These are phyloP conservation scores for Xenops minutus DNA, from an alignment of 2,797 vertebrate species.

Conservation along the genomic window DNA sequence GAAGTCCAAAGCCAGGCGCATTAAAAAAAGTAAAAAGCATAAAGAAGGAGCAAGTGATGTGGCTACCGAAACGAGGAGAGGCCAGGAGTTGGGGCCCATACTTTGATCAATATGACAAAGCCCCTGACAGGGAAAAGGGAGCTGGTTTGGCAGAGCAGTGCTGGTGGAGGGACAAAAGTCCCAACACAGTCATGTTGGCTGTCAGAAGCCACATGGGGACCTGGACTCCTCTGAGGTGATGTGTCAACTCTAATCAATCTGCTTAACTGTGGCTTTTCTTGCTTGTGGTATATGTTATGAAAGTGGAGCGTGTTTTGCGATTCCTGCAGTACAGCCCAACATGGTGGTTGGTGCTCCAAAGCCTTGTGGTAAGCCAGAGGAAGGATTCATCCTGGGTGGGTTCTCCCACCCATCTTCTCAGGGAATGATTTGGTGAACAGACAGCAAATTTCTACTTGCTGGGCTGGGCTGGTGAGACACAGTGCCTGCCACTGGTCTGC, in stretches of 20 bases:
- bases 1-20: accelerated
- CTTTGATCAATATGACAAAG: background rate
- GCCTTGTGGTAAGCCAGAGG: accelerated
- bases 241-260: background rate
- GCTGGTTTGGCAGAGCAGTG: background rate
- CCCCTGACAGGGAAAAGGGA: background rate
- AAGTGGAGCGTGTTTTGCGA: background rate
- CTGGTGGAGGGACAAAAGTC: background rate
- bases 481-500: background rate
- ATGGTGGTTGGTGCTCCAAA: accelerated
- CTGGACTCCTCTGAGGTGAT: background rate
- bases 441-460: accelerated
- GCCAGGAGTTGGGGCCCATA: background rate
- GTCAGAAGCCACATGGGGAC: background rate
- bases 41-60: background rate
- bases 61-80: background rate
- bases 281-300: background rate
- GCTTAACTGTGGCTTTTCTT: background rate
- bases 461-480: background rate
- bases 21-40: background rate
- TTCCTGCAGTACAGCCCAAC: background rate
- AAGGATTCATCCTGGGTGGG: background rate
- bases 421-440: background rate
- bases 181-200: accelerated
- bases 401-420: background rate